phyloP scores from a whole-genome alignment of 2,113 vertebrate species.

The Cyanoderma ruficeps region DNA sequence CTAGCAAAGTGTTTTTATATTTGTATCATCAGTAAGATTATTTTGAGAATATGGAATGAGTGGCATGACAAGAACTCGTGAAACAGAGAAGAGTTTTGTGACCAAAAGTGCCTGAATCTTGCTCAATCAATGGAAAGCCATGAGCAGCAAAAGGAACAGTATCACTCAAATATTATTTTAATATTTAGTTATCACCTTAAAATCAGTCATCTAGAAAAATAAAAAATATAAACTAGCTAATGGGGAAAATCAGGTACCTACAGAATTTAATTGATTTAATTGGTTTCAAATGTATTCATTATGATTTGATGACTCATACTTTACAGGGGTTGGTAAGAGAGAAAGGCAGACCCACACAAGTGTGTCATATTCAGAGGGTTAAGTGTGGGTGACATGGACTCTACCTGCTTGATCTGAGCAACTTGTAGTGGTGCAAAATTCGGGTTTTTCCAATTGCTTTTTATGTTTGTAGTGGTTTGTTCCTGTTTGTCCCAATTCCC shows the following conservation, averaged over 20 bases:
- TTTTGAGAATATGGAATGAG: not conserved
- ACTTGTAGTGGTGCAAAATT: too few relatives aligned
- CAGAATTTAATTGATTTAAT: not conserved
- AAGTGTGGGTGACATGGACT: not conserved
- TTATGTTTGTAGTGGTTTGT: too few relatives aligned
- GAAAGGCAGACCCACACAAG: not conserved
- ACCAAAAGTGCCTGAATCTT: not conserved
- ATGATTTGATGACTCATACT: not conserved
- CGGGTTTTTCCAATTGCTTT: too few relatives aligned
- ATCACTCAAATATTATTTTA: not conserved
- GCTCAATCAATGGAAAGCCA: not conserved
- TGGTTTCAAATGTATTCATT: not conserved
- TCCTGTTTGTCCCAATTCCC: too few relatives aligned
- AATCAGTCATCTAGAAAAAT: not conserved
- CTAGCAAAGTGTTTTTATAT: not conserved
- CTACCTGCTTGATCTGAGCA: not conserved
- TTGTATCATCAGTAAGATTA: not conserved
- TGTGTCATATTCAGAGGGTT: not conserved
- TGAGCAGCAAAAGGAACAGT: not conserved
- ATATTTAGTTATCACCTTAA: not conserved
- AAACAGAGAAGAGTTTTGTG: rapidly evolving
- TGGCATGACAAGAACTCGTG: not conserved
- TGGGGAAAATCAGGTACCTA: not conserved
- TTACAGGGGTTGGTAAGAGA: not conserved
- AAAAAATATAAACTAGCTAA: not conserved